A percentile compares a stretch with the other conserved stretches of the same genome.
Conservation (phyloP, 2,888 invertebrate genomes). For the Drosophila trichaetosa region DNA sequence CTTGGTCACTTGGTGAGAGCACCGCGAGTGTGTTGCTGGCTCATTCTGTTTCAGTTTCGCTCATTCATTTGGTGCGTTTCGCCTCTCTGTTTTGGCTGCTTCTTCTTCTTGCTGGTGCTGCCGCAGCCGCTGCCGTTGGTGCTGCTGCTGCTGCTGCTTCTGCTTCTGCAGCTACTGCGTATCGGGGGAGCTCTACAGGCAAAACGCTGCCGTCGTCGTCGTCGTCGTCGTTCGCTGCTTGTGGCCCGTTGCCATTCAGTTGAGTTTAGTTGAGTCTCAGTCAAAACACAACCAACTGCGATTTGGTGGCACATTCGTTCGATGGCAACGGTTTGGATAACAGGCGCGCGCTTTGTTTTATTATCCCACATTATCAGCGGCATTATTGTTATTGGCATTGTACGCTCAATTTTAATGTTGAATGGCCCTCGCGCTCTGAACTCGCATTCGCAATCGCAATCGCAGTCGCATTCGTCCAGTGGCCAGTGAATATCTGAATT, state of each 20-base stretch:
- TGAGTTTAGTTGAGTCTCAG: constrained; percentile 76
- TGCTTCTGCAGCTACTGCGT: constrained; percentile 28
- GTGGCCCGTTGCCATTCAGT: constrained; percentile 66
- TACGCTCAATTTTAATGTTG: constrained; percentile 63
- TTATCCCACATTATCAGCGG: constrained; percentile 84
- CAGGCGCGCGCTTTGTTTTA: constrained; percentile 86
- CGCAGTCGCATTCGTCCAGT: constrained; percentile 23
- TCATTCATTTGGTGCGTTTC: constrained; percentile 58
- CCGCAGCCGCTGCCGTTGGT: constrained; percentile 8
- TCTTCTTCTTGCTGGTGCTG: constrained; percentile 43
- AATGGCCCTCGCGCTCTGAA: constrained; percentile 56
- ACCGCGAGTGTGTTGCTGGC: constrained; percentile 30
- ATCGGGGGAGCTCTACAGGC: constrained; percentile 64
- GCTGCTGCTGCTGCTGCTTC: constrained; percentile 21
- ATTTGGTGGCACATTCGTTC: constrained; percentile 85
- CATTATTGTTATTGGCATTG: constrained; percentile 82
- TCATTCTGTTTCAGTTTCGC: constrained; percentile 65
- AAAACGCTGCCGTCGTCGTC: constrained; percentile 46
- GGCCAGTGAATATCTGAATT: constrained; percentile 45
- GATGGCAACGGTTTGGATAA: constrained; percentile 85
- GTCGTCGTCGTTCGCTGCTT: constrained; percentile 44
- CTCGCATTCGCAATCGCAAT: constrained; percentile 20
- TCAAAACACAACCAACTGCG: constrained; percentile 85
- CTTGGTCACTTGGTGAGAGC: constrained; percentile 15
- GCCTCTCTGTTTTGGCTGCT: constrained; percentile 73